Conservation (phyloP, 2,797 vertebrate genomes). For the Atherinosoma microstoma region DNA sequence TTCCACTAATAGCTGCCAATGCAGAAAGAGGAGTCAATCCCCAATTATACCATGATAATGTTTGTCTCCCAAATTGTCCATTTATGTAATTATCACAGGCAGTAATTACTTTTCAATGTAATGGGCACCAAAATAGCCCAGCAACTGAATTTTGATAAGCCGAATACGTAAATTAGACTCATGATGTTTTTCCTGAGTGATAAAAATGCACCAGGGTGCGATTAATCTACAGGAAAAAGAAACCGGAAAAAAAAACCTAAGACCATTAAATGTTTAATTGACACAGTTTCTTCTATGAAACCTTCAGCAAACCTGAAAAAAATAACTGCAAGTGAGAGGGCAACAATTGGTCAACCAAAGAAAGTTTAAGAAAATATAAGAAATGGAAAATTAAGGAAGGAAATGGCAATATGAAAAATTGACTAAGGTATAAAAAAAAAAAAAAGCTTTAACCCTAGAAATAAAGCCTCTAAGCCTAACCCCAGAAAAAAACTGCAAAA, state of each 20-base stretch:
- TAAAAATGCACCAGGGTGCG: conserved; percentile 65
- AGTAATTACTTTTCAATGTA: conserved; percentile 76
- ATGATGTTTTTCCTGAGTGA: conserved; percentile 68
- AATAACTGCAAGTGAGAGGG: no score
- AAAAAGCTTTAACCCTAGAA: no score
- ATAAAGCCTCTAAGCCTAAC: no score
- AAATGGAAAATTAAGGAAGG: neutral
- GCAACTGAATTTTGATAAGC: conserved; percentile 70
- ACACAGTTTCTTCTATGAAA: conserved; percentile 44
- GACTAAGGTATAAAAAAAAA: neutral
- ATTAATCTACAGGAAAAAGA: conserved; percentile 58
- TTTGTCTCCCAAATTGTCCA: conserved; percentile 68
- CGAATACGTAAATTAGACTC: conserved; percentile 60
- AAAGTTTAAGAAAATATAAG: neutral
- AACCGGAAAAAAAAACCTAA: conserved; percentile 36
- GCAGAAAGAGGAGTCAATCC: conserved; percentile 57
- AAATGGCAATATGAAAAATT: conserved; percentile 11
- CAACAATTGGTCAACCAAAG: neutral
- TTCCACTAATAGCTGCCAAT: conserved; percentile 57
- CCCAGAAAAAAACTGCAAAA: neutral
- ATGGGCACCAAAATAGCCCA: conserved; percentile 64
- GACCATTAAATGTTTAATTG: conserved; percentile 65
- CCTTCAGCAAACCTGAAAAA: neutral
- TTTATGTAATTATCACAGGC: conserved; percentile 75
- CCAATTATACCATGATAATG: conserved; percentile 70